phyloP scores from a whole-genome alignment of 2,888 invertebrate species.

The Erebia palarica region DNA sequence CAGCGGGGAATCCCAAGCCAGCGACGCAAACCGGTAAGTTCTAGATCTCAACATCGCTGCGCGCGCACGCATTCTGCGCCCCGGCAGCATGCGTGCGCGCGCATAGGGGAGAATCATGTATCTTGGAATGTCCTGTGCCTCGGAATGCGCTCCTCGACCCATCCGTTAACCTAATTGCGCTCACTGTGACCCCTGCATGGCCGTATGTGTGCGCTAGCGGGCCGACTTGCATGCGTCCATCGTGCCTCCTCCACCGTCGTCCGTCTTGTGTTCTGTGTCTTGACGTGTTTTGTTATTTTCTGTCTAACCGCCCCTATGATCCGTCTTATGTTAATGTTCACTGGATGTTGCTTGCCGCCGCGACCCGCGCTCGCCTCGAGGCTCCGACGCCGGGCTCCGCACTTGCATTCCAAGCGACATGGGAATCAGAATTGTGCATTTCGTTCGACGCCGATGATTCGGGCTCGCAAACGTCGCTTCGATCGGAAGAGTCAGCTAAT shows the following conservation, averaged over 20 bases:
- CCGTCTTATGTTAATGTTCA: conserved; percentile 62
- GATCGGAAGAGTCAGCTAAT: conserved; percentile 44
- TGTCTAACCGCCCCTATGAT: conserved; percentile 65
- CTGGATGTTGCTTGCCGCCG: conserved; percentile 64
- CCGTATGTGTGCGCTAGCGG: conserved; percentile 68
- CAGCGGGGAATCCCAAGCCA: conserved; percentile 36
- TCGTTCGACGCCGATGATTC: conserved; percentile 59
- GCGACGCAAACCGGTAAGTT: conserved; percentile 71
- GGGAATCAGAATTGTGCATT: conserved; percentile 69
- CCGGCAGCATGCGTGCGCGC: conserved; percentile 67
- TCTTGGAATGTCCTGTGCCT: conserved; percentile 84
- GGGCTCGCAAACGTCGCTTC: conserved; percentile 49
- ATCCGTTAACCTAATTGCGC: conserved; percentile 72
- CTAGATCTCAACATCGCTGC: conserved; percentile 83
- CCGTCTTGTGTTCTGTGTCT: conserved; percentile 80
- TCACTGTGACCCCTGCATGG: conserved; percentile 76
- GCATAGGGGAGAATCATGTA: conserved; percentile 82
- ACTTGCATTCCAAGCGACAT: conserved; percentile 83
- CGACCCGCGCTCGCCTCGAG: conserved; percentile 59
- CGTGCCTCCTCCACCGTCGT: conserved; percentile 62
- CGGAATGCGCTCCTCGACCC: conserved; percentile 83
- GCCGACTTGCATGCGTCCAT: conserved; percentile 72
- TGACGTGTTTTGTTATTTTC: conserved; percentile 78
- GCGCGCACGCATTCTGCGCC: conserved; percentile 65
- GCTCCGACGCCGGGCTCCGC: conserved; percentile 65